Evolutionary conservation across 2,888 invertebrate genomes (phyloP).

Genomic region (Polietes domitor): DNA sequence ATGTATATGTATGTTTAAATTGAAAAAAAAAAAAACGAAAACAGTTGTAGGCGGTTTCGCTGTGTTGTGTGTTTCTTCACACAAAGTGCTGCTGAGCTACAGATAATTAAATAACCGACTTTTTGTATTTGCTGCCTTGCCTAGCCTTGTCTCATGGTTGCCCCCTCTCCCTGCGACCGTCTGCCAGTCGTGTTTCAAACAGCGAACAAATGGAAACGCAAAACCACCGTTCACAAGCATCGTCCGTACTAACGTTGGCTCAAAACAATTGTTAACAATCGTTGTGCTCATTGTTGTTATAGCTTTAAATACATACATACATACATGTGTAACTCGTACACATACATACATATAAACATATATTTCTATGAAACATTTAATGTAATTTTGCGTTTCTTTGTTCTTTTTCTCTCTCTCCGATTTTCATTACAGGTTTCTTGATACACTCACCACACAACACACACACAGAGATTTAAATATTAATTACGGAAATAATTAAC

Average conservation of each 20-base stretch:
- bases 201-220: neutral
- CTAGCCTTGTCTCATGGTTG: slow-evolving; percentile 2
- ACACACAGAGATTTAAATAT: slow-evolving; percentile 26
- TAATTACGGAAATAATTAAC: slow-evolving; percentile 49
- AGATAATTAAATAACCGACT: slow-evolving; percentile 11
- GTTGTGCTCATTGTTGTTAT: neutral
- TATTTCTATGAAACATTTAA: slow-evolving; percentile 23
- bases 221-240: neutral
- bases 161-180: neutral
- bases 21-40: neutral
- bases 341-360: too few relatives aligned
- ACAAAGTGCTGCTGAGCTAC: neutral
- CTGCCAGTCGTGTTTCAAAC: neutral
- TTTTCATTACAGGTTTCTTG: slow-evolving; percentile 51
- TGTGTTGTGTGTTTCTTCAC: neutral
- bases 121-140: neutral
- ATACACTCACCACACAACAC: neutral
- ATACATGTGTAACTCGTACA: neutral
- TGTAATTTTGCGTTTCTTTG: slow-evolving; percentile 45
- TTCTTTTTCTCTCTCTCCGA: slow-evolving; percentile 38
- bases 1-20: neutral
- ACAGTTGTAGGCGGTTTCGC: slow-evolving; percentile 17
- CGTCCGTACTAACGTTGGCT: slow-evolving; percentile 1
- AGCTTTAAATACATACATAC: neutral
- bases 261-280: slow-evolving; percentile 4